Evolutionary conservation across 2,888 invertebrate species (phyloP).

Genomic region (Emmelina monodactyla): DNA sequence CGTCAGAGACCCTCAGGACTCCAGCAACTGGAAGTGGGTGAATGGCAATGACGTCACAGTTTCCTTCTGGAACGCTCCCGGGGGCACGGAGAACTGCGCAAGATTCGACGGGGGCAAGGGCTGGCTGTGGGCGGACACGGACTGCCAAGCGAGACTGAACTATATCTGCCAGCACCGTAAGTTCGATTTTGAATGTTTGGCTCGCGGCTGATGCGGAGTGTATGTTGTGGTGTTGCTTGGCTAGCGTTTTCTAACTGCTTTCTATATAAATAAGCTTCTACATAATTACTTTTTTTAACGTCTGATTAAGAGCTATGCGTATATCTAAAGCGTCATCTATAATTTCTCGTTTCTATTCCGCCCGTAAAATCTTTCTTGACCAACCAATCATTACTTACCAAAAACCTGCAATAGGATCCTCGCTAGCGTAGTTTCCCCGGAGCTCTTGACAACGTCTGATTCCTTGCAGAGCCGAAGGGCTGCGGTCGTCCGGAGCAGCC

Average conservation of each 20-base stretch:
- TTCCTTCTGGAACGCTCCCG: slow-evolving; percentile 91
- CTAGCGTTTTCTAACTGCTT: too few relatives aligned
- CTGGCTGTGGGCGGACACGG: slow-evolving; percentile 94
- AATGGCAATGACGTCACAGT: slow-evolving; percentile 87
- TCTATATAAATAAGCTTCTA: too few relatives aligned
- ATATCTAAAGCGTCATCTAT: too few relatives aligned
- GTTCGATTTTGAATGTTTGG: slow-evolving; percentile 36
- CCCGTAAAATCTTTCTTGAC: too few relatives aligned
- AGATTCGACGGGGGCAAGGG: slow-evolving; percentile 92
- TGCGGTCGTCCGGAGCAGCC: slow-evolving; percentile 94
- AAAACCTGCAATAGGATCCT: too few relatives aligned
- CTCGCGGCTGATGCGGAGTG: slow-evolving; percentile 1
- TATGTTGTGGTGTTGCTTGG: not conserved
- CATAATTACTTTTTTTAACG: too few relatives aligned
- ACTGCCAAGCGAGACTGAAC: slow-evolving; percentile 83
- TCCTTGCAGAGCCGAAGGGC: slow-evolving; percentile 78
- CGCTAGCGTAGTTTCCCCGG: too few relatives aligned
- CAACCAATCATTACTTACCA: too few relatives aligned
- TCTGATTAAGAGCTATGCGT: too few relatives aligned
- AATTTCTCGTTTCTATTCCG: not conserved
- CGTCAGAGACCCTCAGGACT: slow-evolving; percentile 80
- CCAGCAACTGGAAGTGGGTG: slow-evolving; percentile 88
- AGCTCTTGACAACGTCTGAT: not conserved
- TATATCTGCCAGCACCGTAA: slow-evolving; percentile 94
- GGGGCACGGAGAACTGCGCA: slow-evolving; percentile 84